phyloP scores from a whole-genome alignment of 2,113 vertebrate species.

The Prolemur simus region DNA sequence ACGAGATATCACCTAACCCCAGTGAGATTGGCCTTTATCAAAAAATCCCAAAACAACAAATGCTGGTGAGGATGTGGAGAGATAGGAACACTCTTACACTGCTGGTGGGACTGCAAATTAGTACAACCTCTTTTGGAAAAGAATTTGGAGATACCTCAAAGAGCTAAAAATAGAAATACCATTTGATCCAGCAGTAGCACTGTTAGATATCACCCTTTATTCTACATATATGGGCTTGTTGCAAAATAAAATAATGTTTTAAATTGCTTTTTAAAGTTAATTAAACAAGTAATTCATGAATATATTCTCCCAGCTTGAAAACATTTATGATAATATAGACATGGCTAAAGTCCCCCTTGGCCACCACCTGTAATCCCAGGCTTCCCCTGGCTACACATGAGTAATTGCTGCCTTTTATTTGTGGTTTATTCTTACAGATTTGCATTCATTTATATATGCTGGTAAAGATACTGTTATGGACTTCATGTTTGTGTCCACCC shows the following conservation, averaged over 20 bases:
- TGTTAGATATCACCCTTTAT: not conserved
- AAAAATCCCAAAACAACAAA: too few species aligned
- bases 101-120: too few species aligned
- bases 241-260: not conserved
- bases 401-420: not conserved
- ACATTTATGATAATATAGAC: not conserved
- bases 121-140: too few species aligned
- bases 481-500: not conserved
- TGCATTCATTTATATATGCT: not conserved
- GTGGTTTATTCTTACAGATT: not conserved
- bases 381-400: not conserved
- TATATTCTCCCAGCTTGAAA: not conserved
- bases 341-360: not conserved
- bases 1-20: too few species aligned
- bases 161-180: too few species aligned
- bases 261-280: not conserved
- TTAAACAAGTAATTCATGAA: not conserved
- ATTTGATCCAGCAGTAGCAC: too few species aligned
- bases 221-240: not conserved
- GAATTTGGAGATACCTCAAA: too few species aligned
- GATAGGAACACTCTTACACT: too few species aligned
- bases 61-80: too few species aligned
- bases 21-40: too few species aligned
- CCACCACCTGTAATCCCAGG: not conserved
- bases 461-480: not conserved